phyloP scores from a whole-genome alignment of 2,888 invertebrate genomes.

The Cancer borealis region DNA sequence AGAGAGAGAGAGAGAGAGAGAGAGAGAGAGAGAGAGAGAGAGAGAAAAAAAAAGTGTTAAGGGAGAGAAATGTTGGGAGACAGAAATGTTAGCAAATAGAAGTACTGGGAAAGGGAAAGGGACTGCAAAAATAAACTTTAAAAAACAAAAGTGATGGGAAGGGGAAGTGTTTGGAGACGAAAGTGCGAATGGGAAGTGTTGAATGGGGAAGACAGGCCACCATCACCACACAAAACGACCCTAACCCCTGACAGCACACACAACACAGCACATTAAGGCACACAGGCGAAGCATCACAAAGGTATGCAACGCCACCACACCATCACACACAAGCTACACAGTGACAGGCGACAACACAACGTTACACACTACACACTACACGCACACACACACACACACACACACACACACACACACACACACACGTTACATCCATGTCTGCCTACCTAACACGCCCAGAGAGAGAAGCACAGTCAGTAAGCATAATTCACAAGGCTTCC shows the following conservation, averaged over 20 bases:
- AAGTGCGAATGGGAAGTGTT: not conserved
- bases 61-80: not conserved
- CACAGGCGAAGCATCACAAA: not conserved
- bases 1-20: not conserved
- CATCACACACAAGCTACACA: not conserved
- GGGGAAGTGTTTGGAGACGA: not conserved
- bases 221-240: not conserved
- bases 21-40: not conserved
- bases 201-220: not conserved
- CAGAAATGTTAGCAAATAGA: not conserved
- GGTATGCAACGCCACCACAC: not conserved
- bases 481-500: conserved; percentile 1
- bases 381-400: too few species aligned
- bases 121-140: not conserved
- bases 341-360: not conserved
- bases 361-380: too few species aligned
- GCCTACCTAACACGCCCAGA: not conserved
- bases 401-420: too few species aligned
- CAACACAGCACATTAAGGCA: not conserved
- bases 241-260: too few species aligned
- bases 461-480: not conserved
- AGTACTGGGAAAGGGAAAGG: not conserved
- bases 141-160: not conserved
- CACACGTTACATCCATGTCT: too few species aligned
- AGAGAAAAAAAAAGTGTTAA: not conserved